Base-by-base conservation (phyloP, 2,888 invertebrate species). In the Horisme vitalbata region DNA sequence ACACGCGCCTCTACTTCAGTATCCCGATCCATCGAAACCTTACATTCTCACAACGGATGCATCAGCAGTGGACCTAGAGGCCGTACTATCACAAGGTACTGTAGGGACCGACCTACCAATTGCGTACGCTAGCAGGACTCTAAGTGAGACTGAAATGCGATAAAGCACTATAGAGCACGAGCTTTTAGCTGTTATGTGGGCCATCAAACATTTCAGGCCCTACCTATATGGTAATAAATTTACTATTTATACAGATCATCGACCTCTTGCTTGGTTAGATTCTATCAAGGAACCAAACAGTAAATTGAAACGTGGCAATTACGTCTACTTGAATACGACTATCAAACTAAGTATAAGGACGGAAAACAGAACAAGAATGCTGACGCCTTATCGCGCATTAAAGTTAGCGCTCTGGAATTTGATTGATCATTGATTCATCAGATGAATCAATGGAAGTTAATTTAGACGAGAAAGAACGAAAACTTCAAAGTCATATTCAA, bases 221-320 rank as follows among this genome's bases (percentile, higher is more conserved):
- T 76, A 75, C 14, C 13, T 80, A 4, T 77, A 73, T 14, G 75
- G 74, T 2, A 57, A 54, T 14, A 59, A 64, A 39, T 80, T 83
- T 21, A 63, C 45, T 0, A 75, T 83, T 0, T 62, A 71, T 2
- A 81, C 76, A 0, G 81, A 83, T 37, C 80, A 82, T 44, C 57
- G 67, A 36, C 74, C 47, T n/a, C 26, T 50, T 8, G 13, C 11
- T 4, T 50, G 49, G 49, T 10, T 50, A 18, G 2, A 26, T 3
- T 36, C 26, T 1, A 3, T 49, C 0, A 31, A 49, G 27, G 47
- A 47, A 18, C 41, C 39, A 0, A 26, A 23, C n/a, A 41, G 36
- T 24, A 35, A 20, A 27, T 10, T 50, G 1, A 41, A 35, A n/a
- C 8, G 49, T 45, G 49, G 41, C 15, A 21, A 26, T 15, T 50